A percentile compares a stretch with the other conserved stretches of the same genome.
phyloP scores from a whole-genome alignment of 2,113 vertebrate species.

The human (Homo sapiens) region DNA sequence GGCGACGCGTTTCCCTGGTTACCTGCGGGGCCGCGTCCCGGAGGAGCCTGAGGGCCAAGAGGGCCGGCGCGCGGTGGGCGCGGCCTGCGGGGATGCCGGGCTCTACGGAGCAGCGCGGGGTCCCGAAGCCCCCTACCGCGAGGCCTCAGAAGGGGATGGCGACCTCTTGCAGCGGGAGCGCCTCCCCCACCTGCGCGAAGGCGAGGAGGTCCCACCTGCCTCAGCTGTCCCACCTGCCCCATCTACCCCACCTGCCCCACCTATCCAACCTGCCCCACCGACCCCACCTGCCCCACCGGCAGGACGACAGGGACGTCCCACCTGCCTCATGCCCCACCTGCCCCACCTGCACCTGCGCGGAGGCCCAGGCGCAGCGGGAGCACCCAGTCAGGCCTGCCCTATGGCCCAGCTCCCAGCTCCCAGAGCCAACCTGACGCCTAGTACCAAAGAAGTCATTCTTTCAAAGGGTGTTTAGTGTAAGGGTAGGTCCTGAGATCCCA shows the following conservation, averaged over 20 bases:
- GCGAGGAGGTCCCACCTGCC: too few relatives aligned
- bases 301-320: too few relatives aligned
- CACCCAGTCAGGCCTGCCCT: neutral
- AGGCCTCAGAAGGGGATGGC: neutral
- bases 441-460: neutral
- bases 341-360: too few relatives aligned
- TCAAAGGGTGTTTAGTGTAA: neutral
- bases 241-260: too few relatives aligned
- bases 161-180: neutral
- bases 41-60: neutral
- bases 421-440: neutral
- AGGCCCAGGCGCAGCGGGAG: too few relatives aligned
- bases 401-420: neutral
- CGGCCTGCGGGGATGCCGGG: too few relatives aligned
- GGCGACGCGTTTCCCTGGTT: conserved; percentile 58
- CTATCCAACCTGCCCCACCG: too few relatives aligned
- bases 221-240: too few relatives aligned
- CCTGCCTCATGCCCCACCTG: too few relatives aligned
- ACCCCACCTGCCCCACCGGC: too few relatives aligned
- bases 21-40: neutral
- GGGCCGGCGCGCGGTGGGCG: too few relatives aligned
- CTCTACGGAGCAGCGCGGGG: neutral
- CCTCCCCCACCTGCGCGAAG: neutral
- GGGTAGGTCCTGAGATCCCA: neutral
- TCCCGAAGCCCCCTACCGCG: neutral